Evolutionary conservation across 1,140 invertebrate species (phyloP), one percentile per base, ranked within the genome.

Genomic region (Drosophila virilis): DNA sequence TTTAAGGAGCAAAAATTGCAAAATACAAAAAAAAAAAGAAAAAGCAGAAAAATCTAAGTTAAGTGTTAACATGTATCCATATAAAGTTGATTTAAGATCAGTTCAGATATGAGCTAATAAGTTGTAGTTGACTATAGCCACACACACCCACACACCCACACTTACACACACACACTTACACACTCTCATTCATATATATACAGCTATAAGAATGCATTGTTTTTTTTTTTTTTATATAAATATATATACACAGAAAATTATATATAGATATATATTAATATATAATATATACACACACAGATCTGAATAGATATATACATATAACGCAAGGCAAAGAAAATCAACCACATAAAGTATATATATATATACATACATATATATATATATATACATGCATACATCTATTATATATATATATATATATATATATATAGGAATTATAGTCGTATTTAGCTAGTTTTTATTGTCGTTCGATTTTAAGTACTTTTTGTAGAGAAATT

Each of bases 291-390:
- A 65, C 40, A 65, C 37, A 69, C 57, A 68, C 40, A 74, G 48
- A 69, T 67, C 61, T 73, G 64, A 66, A 74, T 73, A 73, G 40
- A 67, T 72, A 35, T 65, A 57, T 40, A 40, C 22, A 55, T 71
- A 55, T 48, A 50, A 33, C 35, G 15, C 28, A 55, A 61, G 48
- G 42, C 32, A 69, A 60, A 52, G 55, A 51, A 77, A 83, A 78
- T 61, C 80, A 82, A 83, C 80, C 81, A 77, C 60, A 85, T 69
- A 69, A 82, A 75, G 75, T 83, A 82, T 82, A 82, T 71, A 83
- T 82, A 70, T 17, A 35, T 43, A 37, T 33, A 54, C 13, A 81
- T 69, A 77, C 77, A 68, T 35, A 32, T 51, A 17, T 46, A 57
- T 7, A 51, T 46, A 35, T 22, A 22, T 28, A 28, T 54, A 40